Percentiles rank a stretch among this genome's conserved stretches.
Evolutionary conservation across 2,888 invertebrate genomes (phyloP).

Genomic region (Nephrotoma guestfalica): DNA sequence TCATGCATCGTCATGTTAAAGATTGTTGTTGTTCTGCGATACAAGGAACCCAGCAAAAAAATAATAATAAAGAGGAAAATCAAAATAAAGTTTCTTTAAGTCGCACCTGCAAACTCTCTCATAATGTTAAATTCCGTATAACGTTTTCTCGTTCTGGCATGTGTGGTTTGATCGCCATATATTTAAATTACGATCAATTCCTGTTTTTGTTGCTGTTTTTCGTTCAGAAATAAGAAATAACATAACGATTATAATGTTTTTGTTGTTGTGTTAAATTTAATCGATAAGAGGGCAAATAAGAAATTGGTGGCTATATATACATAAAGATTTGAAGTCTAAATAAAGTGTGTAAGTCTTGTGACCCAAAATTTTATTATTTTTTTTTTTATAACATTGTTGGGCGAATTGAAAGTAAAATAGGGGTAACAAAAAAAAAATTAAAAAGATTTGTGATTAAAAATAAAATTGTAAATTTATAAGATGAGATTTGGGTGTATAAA

Average conservation of each 20-base stretch:
- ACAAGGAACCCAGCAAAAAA: neutral
- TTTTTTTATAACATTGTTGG: neutral
- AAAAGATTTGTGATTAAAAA: neutral
- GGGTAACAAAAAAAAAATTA: neutral
- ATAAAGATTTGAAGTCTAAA: neutral
- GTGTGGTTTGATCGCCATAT: neutral
- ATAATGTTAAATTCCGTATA: slow-evolving; percentile 1
- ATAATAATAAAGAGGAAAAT: neutral
- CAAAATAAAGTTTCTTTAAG: slow-evolving; percentile 1
- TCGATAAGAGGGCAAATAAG: neutral
- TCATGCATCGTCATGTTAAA: slow-evolving; percentile 2
- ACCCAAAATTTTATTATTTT: neutral
- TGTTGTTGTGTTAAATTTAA: neutral
- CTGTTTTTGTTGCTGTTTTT: neutral
- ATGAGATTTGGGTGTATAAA: neutral
- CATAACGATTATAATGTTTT: neutral
- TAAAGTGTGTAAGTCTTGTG: neutral
- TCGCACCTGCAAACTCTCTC: slow-evolving; percentile 3
- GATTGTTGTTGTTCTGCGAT: neutral
- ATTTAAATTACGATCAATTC: neutral
- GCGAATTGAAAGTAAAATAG: neutral
- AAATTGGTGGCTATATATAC: neutral
- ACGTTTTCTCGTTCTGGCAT: neutral
- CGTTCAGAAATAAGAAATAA: neutral
- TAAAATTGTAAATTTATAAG: neutral